A percentile compares a stretch with the other conserved stretches of the same genome.
phyloP scores from a whole-genome alignment of 2,888 invertebrate genomes.

The Thymelicus lineola region DNA sequence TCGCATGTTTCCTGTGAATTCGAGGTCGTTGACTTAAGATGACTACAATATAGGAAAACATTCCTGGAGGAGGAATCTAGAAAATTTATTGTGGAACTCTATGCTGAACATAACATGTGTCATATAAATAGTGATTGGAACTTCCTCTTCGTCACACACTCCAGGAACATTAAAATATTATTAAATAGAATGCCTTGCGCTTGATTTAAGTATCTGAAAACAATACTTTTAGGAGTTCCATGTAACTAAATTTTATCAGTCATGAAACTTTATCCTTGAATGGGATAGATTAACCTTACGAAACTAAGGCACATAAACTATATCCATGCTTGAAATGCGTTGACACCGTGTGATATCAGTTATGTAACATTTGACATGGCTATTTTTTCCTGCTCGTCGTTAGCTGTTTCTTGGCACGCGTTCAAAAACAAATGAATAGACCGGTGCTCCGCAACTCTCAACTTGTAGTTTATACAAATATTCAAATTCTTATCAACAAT shows the following conservation, averaged over 20 bases:
- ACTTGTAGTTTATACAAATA: constrained; percentile 30
- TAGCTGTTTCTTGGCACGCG: constrained; percentile 70
- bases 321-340: constrained; percentile 45
- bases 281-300: no score
- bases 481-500: constrained; percentile 39
- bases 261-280: not conserved
- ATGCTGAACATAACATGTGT: not conserved
- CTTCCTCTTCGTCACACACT: not conserved
- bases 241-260: no score
- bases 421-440: constrained; percentile 65
- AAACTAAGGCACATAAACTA: not conserved
- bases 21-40: constrained; percentile 70
- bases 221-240: no score
- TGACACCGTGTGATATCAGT: constrained; percentile 48
- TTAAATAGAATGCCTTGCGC: no score
- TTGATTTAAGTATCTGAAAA: not conserved
- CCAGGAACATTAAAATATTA: no score
- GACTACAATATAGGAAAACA: constrained; percentile 51
- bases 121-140: not conserved
- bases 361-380: constrained; percentile 70
- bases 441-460: constrained; percentile 40
- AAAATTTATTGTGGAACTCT: not conserved
- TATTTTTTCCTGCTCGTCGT: constrained; percentile 79
- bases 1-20: constrained; percentile 60
- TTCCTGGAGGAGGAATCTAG: constrained; percentile 13